Base-by-base conservation (phyloP, 92 coral and sea anemone genomes). In the Galaxea fascicularis region DNA sequence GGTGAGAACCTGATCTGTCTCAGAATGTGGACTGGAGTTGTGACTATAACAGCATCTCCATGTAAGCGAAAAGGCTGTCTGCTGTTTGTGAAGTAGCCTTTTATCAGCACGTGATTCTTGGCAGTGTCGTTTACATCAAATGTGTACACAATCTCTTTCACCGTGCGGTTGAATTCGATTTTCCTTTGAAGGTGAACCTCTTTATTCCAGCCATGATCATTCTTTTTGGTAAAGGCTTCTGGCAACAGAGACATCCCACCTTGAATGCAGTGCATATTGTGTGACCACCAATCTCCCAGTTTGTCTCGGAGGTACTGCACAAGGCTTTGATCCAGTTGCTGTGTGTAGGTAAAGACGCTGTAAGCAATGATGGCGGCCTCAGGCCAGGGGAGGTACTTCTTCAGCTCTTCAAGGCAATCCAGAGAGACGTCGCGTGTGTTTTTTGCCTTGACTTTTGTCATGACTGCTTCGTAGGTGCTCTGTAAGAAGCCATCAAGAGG, bases 201-300 rank as follows among this genome's bases (percentile, higher is more conserved):
- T 22, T 12, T 15, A 26, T 71, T 51, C 77, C 77, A 71, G 56
- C 77, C 77, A 6, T 41, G 15, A 9, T 17, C 31, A 22, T 71
- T 71, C 14, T 12, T 53, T 30, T 71, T 30, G 26, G 77, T 71
- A 30, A 71, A 71, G 58, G 77, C 77, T 15, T 71, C 68, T 24
- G 87, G 65, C 62, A 82, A 57, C 45, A 22, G 30, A 65, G 51
- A 39, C 84, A 49, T 79, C 16, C 79, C 85, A 4, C 85, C 82
- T 18, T 26, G 14, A 49, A 79, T 58, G 9, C 70, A 17, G 62
- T 82, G 87, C 87, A 82, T 82, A 4, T 82, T 60, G 11, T 24
- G 47, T 6, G 87, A 24, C 87, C 87, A 72, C 82, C 82, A 82
- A n/a, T 70, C 35, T 52, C 87, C 82, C n/a, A 82, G 71, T 20